Percentiles rank a stretch among this genome's conserved stretches.
phyloP scores from a whole-genome alignment of 2,888 invertebrate genomes.

The Metalampra italica region DNA sequence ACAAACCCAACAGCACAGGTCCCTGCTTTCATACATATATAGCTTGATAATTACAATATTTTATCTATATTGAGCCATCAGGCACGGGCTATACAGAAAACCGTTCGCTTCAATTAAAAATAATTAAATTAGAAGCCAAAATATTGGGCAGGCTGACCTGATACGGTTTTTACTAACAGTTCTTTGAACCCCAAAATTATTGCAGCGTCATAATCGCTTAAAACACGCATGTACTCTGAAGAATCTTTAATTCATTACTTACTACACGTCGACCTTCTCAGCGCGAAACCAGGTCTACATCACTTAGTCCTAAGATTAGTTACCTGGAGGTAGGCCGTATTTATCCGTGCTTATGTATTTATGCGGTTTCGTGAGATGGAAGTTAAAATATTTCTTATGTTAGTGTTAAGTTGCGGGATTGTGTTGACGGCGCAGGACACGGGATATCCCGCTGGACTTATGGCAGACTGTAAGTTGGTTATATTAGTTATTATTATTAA shows the following conservation, averaged over 20 bases:
- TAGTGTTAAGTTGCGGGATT: slow-evolving; percentile 14
- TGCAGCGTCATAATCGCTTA: no score
- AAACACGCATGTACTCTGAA: no score
- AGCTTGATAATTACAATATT: no score
- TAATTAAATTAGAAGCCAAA: no score
- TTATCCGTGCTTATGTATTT: neutral
- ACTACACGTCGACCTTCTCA: slow-evolving; percentile 5
- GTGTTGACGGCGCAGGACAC: slow-evolving; percentile 31
- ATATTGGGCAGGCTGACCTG: no score
- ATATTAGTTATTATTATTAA: neutral
- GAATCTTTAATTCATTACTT: neutral
- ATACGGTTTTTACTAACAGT: no score
- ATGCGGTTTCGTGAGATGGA: slow-evolving; percentile 2
- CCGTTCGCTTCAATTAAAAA: no score
- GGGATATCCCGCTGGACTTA: slow-evolving; percentile 52
- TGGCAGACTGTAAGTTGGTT: slow-evolving; percentile 61
- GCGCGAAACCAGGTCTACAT: slow-evolving; percentile 12
- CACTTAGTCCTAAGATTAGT: slow-evolving; percentile 35
- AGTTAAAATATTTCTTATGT: slow-evolving; percentile 11
- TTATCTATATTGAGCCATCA: no score
- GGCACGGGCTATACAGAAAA: no score
- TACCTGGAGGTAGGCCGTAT: slow-evolving; percentile 29
- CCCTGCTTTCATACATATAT: no score
- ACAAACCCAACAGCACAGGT: no score
- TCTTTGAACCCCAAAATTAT: no score